Evolutionary conservation across 2,888 invertebrate genomes (phyloP).

Genomic region (Chrysodeixis includens): DNA sequence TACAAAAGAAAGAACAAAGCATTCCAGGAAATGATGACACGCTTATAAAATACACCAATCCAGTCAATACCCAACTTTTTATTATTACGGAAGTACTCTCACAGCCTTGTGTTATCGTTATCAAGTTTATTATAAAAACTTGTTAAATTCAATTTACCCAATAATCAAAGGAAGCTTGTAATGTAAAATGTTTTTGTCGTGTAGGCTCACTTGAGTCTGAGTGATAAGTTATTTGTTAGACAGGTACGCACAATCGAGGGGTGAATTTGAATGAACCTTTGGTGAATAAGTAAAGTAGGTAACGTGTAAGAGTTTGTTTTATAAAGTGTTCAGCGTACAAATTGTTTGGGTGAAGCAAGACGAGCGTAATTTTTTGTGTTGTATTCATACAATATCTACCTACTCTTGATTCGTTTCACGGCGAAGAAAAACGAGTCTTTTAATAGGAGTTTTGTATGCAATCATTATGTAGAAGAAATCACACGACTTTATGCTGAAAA

Average conservation of each 20-base stretch:
- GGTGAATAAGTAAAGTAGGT: not conserved
- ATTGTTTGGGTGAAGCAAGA: not conserved
- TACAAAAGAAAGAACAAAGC: no score
- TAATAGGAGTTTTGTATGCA: no score
- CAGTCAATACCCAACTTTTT: not conserved
- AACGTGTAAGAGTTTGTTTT: not conserved
- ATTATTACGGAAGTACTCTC: conserved; percentile 1
- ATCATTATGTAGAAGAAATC: no score
- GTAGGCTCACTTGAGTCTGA: conserved; percentile 48
- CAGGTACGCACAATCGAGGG: conserved; percentile 44
- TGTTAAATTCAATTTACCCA: conserved; percentile 55
- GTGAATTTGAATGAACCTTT: conserved; percentile 58
- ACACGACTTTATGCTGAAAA: no score
- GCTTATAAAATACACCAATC: not conserved
- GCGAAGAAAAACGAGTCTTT: no score
- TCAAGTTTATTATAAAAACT: conserved; percentile 35
- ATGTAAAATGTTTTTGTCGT: conserved; percentile 62
- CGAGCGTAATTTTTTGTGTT: no score
- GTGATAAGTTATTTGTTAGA: conserved; percentile 60
- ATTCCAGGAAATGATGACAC: no score
- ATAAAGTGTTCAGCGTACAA: not conserved
- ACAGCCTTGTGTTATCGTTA: conserved; percentile 12
- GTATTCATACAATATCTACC: no score
- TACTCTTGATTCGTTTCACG: no score
- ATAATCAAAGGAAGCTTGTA: conserved; percentile 59